Evolutionary conservation across 2,113 vertebrate species (phyloP).

Genomic region (Eudyptes chrysolophus): DNA sequence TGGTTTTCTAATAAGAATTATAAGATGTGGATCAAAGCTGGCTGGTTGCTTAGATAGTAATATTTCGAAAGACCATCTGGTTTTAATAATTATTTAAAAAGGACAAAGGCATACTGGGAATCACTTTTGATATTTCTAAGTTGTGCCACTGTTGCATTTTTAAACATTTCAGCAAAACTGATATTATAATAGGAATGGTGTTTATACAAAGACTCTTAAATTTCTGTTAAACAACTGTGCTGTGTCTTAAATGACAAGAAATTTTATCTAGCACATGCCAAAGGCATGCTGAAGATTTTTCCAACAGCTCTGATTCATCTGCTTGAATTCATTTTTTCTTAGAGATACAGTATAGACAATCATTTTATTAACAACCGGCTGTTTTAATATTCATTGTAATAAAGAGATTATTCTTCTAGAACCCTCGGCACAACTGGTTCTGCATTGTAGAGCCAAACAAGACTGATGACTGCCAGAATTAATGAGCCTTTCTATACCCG

Average conservation of each 20-base stretch:
- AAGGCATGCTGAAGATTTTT: conserved; percentile 49
- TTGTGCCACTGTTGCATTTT: conserved; percentile 13
- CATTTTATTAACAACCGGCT: conserved; percentile 36
- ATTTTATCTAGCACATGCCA: conserved; percentile 48
- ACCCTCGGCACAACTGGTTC: conserved; percentile 3
- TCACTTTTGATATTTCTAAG: not conserved
- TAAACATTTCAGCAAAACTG: conserved; percentile 24
- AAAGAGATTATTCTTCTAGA: conserved; percentile 33
- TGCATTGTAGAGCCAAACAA: not conserved
- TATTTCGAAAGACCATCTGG: not conserved
- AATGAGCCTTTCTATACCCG: conserved; percentile 4
- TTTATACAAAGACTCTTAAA: conserved; percentile 44
- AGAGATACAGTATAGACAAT: not conserved
- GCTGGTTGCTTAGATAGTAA: not conserved
- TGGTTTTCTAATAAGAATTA: not conserved
- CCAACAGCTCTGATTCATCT: conserved; percentile 37
- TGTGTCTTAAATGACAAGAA: conserved; percentile 49
- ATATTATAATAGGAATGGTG: conserved; percentile 1
- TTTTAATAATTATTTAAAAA: not conserved
- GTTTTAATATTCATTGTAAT: conserved; percentile 23
- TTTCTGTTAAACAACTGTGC: conserved; percentile 63
- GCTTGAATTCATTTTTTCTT: conserved; percentile 26
- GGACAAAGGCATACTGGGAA: not conserved
- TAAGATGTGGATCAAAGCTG: not conserved
- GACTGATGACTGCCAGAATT: conserved; percentile 30